These are phyloP conservation scores for Epinephelus malabaricus DNA, from an alignment of 2,797 vertebrate genomes.

Conservation along the genomic window DNA sequence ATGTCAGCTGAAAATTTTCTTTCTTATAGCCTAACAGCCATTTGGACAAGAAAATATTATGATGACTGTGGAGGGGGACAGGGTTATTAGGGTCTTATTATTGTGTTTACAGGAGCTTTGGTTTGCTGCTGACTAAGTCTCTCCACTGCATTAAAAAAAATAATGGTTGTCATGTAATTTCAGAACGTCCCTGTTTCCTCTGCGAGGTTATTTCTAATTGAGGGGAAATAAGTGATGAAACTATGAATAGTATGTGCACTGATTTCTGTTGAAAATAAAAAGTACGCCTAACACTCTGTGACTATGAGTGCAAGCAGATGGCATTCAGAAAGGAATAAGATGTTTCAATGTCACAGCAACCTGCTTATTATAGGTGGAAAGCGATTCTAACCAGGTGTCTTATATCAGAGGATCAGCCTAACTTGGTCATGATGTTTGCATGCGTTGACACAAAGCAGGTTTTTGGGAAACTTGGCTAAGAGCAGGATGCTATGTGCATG, in stretches of 20 bases:
- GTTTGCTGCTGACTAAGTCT: not conserved
- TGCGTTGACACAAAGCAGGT: not conserved
- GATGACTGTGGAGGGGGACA: not conserved
- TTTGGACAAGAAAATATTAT: not conserved
- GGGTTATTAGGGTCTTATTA: not conserved
- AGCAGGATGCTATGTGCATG: not conserved
- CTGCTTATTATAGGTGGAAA: not conserved
- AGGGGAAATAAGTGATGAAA: not conserved
- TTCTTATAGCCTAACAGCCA: not conserved
- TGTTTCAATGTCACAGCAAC: not conserved
- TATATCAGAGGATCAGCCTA: not conserved
- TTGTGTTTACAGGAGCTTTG: not conserved
- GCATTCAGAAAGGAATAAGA: not conserved
- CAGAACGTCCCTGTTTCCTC: not conserved
- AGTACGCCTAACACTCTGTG: not conserved
- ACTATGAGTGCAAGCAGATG: slow-evolving; percentile 1
- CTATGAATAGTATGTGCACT: slow-evolving; percentile 3
- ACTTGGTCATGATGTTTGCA: not conserved
- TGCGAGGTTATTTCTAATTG: not conserved
- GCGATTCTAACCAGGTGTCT: not conserved
- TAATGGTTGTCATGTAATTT: not conserved
- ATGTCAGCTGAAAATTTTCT: not conserved
- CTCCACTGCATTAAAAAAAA: not conserved
- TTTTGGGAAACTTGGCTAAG: not conserved
- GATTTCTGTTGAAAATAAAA: slow-evolving; percentile 3